These are phyloP conservation scores for Genyomyrus donnyi DNA, from an alignment of 2,113 vertebrate genomes.

Conservation along the genomic window DNA sequence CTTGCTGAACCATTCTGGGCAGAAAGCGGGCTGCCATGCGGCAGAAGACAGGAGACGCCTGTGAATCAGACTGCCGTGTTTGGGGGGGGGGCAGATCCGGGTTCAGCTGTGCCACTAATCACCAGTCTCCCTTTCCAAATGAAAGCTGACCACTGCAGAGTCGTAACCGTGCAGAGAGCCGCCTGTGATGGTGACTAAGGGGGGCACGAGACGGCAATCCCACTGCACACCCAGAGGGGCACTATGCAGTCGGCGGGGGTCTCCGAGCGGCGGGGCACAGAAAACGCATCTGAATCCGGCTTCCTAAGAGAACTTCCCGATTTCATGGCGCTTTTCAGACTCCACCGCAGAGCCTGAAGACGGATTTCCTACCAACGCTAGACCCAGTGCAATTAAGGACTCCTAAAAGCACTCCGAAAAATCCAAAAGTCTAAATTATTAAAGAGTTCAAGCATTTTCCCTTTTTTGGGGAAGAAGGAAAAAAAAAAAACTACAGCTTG, in stretches of 20 bases:
- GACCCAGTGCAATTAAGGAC: not conserved
- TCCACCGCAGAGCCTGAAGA: not conserved
- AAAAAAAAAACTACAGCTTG: not conserved
- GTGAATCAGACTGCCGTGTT: not conserved
- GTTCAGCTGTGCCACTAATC: not conserved
- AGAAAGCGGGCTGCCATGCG: not conserved
- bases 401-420: not conserved
- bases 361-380: not conserved
- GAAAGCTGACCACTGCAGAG: not conserved
- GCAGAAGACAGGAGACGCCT: not conserved
- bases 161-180: not conserved
- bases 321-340: not conserved
- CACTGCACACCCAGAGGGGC: not conserved
- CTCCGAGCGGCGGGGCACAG: not conserved
- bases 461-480: not conserved
- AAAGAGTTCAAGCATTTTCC: not conserved
- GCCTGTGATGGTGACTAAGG: not conserved
- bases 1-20: not conserved
- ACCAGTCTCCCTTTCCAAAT: not conserved
- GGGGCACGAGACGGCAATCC: not conserved
- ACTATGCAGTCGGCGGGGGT: not conserved
- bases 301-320: not conserved
- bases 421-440: not conserved
- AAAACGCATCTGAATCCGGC: not conserved
- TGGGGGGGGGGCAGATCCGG: not conserved